Evolutionary conservation across 1,140 invertebrate genomes (phyloP), one percentile per base, ranked within the genome.

Genomic region (Lordiphosa mommai): DNA sequence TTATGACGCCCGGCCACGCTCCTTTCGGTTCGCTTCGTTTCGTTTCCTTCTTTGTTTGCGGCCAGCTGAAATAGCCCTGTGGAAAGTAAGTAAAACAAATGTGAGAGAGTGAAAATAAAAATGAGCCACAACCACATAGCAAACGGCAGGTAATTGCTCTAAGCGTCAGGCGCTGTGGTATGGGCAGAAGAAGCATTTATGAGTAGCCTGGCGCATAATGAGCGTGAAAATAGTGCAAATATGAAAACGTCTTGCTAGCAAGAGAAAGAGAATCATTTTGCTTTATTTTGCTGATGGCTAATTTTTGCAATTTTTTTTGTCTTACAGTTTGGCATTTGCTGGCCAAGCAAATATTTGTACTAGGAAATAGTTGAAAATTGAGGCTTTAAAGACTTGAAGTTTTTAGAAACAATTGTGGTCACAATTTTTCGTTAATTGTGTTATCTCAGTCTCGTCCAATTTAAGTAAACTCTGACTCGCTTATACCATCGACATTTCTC

Each of bases 1-100:
- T 84, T 84, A 84, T 84, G 77, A 84, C 77, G 72, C 68, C 60
- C 51, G 51, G 79, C 77, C 77, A 84, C 77, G 77, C 80, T 79
- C 60, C 13, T 46, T 44, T 20, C 41, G 51, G 12, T 41, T n/a
- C 27, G 23, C 8, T 9, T 16, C 12, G 13, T 32, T 64, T 40
- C 51, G 13, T 43, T 46, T 34, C 13, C 61, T 47, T 33, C 46
- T 51, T 66, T 74, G 60, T 66, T 79, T 82, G 56, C 29, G 70
- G 60, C 65, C 70, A 66, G 66, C 61, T 70, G 69, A 73, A 74
- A 65, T 52, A 59, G 52, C 59, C 20, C 23, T 6, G 17, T 41
- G 17, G 23, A 41, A 41, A 68, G 64, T 68, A 73, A 80, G 71
- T 82, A 74, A 73, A 80, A 70, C 67, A 67, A 67, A 67, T 67